Evolutionary conservation across 2,113 vertebrate species (phyloP), one percentile per base, ranked within the genome.

Genomic region (Herpailurus yagouaroundi): DNA sequence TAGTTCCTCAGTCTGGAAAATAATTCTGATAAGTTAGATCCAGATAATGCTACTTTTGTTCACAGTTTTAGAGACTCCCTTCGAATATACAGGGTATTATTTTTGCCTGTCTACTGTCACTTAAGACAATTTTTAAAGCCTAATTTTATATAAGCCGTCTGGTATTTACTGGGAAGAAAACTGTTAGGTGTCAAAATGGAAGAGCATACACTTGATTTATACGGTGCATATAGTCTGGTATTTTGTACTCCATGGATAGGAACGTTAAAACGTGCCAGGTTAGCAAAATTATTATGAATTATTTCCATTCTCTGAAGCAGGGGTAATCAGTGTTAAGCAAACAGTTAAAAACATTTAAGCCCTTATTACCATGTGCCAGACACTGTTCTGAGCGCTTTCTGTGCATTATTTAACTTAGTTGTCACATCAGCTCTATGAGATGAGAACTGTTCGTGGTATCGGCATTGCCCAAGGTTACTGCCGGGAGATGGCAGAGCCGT

Each of bases 291-390:
- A 4, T 13, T 77, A 36, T 16, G 76, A 92, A 55, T 94, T 23
- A 55, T 83, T 95, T 92, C 21, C 96, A n/a, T 80, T 93, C 57
- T 25, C 15, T 16, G 84, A 89, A 93, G 29, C 84, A 94, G 33
- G 84, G 87, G 48, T 66, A 81, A 29, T 45, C 74, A 74, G 38
- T 60, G 31, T 76, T 71, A 83, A 66, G 33, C 55, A 74, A 77
- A 29, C 16, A 13, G 14, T 48, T 84, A 41, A 4, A 7, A 64
- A 57, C 57, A 50, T 33, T 33, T 36, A 66, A 50, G 18, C 76
- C 45, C 15, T 52, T 88, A 19, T 5, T 45, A 16, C 50, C 14
- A 15, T 8, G 12, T 87, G 52, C 33, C 48, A 83, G 60, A 74
- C 31, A 52, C 57, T 71, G 9, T 64, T 89, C 23, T 23, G 33